Base-by-base conservation (phyloP, 2,113 vertebrate species). In the Muntiacus muntjak region DNA sequence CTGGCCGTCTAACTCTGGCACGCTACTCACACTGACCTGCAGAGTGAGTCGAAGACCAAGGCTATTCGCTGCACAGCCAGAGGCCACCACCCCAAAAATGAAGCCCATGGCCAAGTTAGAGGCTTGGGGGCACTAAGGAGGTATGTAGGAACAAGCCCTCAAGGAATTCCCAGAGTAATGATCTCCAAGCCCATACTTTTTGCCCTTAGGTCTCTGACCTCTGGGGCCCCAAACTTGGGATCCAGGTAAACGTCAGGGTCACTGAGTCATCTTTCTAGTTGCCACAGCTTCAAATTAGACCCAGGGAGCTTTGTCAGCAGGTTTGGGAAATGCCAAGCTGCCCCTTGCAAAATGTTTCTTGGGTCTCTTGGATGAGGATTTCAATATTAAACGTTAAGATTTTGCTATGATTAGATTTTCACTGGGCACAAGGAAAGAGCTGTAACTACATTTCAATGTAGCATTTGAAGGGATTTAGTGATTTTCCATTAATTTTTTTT, bases 401-500 rank as follows among this genome's bases (percentile, higher is more conserved):
- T 85, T 78, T 76, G 60, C 57, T 33, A 36, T 76, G 93, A 95
- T 71, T 93, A 81, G 74, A 82, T 60, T 85, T 93, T 97, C 54
- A 26, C 47, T 55, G 79, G 62, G 57, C 50, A n/a, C 10, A 28
- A 47, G 50, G 52, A 87, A 94, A 88, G 92, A 95, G 85, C 62
- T 45, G 36, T 26, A 40, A 87, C 97, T 81, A 62, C 71, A 91
- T 88, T 94, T 86, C 96, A 40, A 7, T 67, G 64, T n/a, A 94
- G 78, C 93, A 57, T 96, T 90, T 71, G 90, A 91, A 79, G 40
- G 76, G 82, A 89, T 94, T 97, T 97, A 83, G 93, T 91, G 93
- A 96, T 96, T 98, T 97, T 91, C 94, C 96, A 93, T 91, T 96
- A 76, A 93, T 52, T 93, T 94, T 87, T 96, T 96, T 92, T 28